Conservation (phyloP, 30 jellyfish, hydroid and myxozoan genomes). For the Sanderia malayensis region DNA sequence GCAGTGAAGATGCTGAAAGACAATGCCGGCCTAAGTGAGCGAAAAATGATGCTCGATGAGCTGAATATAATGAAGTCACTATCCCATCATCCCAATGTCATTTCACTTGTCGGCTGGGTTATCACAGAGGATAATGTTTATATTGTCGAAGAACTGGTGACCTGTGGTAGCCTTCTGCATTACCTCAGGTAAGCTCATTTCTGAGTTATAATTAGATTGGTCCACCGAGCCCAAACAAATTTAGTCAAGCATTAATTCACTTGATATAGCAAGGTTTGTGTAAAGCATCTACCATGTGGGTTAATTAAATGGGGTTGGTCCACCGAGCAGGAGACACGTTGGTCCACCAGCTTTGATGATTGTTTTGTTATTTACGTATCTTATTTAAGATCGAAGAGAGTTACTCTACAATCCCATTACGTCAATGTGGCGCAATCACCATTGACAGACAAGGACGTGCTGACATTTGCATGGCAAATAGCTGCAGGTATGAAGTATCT, state of each 20-base stretch:
- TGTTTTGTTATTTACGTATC: no score
- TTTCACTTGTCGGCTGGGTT: conserved; percentile 87
- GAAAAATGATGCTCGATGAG: conserved; percentile 75
- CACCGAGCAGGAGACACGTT: no score
- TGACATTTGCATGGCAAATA: conserved; percentile 84
- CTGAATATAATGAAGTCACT: conserved; percentile 62
- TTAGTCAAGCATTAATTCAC: no score
- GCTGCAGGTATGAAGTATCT: conserved; percentile 95
- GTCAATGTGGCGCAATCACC: conserved; percentile 10
- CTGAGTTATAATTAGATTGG: no score
- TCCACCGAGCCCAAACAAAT: no score
- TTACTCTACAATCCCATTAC: conserved; percentile 21
- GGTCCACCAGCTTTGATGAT: no score
- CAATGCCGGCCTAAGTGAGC: conserved; percentile 53
- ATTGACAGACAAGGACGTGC: conserved; percentile 26
- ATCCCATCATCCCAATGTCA: conserved; percentile 86
- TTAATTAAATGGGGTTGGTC: no score
- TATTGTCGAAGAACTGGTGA: conserved; percentile 76
- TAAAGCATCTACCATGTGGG: no score
- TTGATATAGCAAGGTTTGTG: no score
- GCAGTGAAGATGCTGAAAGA: conserved; percentile 61
- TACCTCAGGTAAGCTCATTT: conserved; percentile 44
- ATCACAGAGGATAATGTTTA: conserved; percentile 82
- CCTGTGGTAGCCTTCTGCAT: conserved; percentile 75
- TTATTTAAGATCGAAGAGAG: conserved; percentile 22